Evolutionary conservation across 2,888 invertebrate genomes (phyloP), one percentile per base, ranked within the genome.

Genomic region (Polymixis flavicincta): DNA sequence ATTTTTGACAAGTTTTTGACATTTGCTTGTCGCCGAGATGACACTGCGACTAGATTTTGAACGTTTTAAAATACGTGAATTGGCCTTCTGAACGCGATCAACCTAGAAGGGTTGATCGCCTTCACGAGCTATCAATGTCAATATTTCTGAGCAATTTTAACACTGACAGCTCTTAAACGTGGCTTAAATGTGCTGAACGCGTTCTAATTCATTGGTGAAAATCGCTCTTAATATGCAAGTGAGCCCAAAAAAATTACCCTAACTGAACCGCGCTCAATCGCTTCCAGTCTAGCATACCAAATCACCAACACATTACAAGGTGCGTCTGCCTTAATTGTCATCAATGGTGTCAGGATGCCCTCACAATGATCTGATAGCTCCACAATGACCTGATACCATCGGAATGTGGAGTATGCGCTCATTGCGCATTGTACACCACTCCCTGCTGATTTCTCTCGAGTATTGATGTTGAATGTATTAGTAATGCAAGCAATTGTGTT

Each of bases 241-340:
- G 37, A 6, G 37, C 37, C 37, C 5, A 37, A 19, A 17, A 50
- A 60, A 60, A 37, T 14, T 60, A 50, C 17, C 0, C 1, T 37
- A 32, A 37, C 1, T 67, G 0, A 54, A 57, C 28, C 0, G 22
- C 52, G n/a, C n/a, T 70, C 6, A 37, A 28, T 5, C 75, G n/a
- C 63, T 50, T 83, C 78, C 50, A 45, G 42, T 32, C 32, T 4
- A 85, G 65, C n/a, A 22, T 28, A 60, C 37, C 17, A 17, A 22
- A 32, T 59, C 11, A 45, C 32, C 6, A 19, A 61, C 54, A 19
- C 45, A 32, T 45, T 22, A 14, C 42, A 60, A 66, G 81, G 72
- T 77, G 79, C 64, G 71, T 22, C 60, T 66, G 37, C 28, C 61
- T 72, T 86, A 85, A 86, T 86, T 84, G 75, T 71, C 82, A 19